phyloP scores from a whole-genome alignment of 2,797 vertebrate species.

The Rallus crepitans region DNA sequence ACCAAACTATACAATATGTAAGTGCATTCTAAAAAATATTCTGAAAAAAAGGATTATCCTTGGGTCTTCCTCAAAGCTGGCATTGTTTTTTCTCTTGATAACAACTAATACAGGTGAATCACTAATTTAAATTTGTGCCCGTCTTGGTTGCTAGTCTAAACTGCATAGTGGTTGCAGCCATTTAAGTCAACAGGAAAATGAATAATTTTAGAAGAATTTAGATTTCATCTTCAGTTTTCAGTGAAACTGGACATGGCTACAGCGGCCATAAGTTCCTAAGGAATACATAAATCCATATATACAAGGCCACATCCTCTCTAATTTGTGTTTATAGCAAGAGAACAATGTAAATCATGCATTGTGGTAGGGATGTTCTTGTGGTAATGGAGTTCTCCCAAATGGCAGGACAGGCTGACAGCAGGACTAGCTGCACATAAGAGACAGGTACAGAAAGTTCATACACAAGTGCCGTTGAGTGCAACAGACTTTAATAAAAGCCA shows the following conservation, averaged over 20 bases:
- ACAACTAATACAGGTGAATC: neutral
- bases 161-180: neutral
- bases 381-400: neutral
- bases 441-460: neutral
- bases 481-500: neutral
- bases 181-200: neutral
- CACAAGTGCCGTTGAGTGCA: neutral
- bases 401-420: neutral
- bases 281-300: neutral
- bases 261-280: neutral
- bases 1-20: neutral
- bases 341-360: neutral
- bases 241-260: neutral
- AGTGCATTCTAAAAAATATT: neutral
- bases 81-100: neutral
- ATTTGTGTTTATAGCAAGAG: neutral
- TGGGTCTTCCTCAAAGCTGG: neutral
- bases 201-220: neutral
- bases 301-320: neutral
- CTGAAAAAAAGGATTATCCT: neutral
- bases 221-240: neutral
- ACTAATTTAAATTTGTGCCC: neutral
- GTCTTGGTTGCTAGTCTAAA: neutral
- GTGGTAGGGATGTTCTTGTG: neutral
- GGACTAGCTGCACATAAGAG: neutral